A percentile compares a stretch with the other conserved stretches of the same genome.
phyloP scores from a whole-genome alignment of 2,113 vertebrate species.

The Saimiri boliviensis region DNA sequence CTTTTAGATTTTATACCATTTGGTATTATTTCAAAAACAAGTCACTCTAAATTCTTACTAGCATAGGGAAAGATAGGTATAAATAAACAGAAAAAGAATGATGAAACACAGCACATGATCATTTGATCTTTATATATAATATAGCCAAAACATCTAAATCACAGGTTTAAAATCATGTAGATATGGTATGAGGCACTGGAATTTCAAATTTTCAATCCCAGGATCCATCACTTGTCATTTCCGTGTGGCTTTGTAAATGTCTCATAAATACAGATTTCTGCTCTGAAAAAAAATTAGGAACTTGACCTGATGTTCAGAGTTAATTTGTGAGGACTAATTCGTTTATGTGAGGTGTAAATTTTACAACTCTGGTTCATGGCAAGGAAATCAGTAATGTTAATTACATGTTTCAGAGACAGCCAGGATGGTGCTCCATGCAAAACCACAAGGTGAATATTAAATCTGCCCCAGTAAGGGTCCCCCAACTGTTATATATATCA shows the following conservation, averaged over 20 bases:
- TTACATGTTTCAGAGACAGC: slow-evolving; percentile 32
- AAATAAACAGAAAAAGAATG: slow-evolving; percentile 42
- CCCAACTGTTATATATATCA: background rate
- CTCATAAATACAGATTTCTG: slow-evolving; percentile 54
- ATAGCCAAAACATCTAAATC: background rate
- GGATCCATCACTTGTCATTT: background rate
- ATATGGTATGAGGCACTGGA: background rate
- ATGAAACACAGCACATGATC: background rate
- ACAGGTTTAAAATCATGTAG: slow-evolving; percentile 32
- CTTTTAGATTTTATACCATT: slow-evolving; percentile 9
- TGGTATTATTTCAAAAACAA: background rate
- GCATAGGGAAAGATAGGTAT: background rate
- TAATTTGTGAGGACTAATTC: slow-evolving; percentile 45
- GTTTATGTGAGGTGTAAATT: slow-evolving; percentile 12
- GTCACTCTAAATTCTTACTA: slow-evolving; percentile 39
- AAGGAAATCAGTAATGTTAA: slow-evolving; percentile 46
- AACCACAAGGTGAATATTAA: slow-evolving; percentile 26
- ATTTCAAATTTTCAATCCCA: slow-evolving; percentile 43
- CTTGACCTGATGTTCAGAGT: slow-evolving; percentile 37
- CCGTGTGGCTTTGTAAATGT: slow-evolving; percentile 46
- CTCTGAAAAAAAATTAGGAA: slow-evolving; percentile 46
- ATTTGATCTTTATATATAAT: background rate
- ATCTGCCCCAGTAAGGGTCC: background rate
- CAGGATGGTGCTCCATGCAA: background rate
- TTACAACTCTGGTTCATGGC: slow-evolving; percentile 53